Base-by-base conservation (phyloP, 2,888 invertebrate genomes). In the Zygogramma bicolorata region DNA sequence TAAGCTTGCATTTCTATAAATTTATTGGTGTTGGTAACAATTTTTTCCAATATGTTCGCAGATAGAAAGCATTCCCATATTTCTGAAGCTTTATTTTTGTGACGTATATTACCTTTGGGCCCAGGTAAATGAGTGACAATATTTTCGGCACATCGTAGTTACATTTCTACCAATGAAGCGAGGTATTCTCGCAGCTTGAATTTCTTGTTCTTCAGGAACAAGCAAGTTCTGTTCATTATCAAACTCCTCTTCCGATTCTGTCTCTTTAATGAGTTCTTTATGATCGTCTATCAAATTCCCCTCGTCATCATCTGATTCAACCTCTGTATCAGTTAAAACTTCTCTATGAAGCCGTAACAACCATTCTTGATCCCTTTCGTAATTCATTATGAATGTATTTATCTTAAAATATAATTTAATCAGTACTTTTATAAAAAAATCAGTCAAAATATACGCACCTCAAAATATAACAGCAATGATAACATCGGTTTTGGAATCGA, bases 181-280 rank as follows among this genome's bases (percentile, higher is more conserved):
- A 20, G 40, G 40, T 42, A 42, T 42, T 46, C 15, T 46, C 10
- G 46, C 1, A 46, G 46, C 46, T 46, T 46, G 46, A 4, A 20
- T 20, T 20, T 20, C 46, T 46, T 20, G 46, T 18, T 60, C 20
- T 29, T 15, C 60, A 60, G 18, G 60, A 60, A 60, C 34, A 60
- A 34, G 8, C 34, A 60, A 60, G 60, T 60, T 60, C 20, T 60
- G 31, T 60, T 29, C 31, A 60, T 34, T 34, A 18, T 60, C 46
- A 60, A 60, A 60, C 20, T 60, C 20, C 34, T 60, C 31, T 60
- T n/a, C 60, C 60, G 60, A 60, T 6, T 60, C 60, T 60, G 27
- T 34, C n/a, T 60, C 34, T 27, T 34, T 34, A 60, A 29, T 6
- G 34, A 18, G 31, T 38, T 38, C 60, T 60, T 15, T 31, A 60